Percentiles rank a stretch among this genome's conserved stretches.
Evolutionary conservation across 2,888 invertebrate species (phyloP).

Genomic region (Onchidella celtica): DNA sequence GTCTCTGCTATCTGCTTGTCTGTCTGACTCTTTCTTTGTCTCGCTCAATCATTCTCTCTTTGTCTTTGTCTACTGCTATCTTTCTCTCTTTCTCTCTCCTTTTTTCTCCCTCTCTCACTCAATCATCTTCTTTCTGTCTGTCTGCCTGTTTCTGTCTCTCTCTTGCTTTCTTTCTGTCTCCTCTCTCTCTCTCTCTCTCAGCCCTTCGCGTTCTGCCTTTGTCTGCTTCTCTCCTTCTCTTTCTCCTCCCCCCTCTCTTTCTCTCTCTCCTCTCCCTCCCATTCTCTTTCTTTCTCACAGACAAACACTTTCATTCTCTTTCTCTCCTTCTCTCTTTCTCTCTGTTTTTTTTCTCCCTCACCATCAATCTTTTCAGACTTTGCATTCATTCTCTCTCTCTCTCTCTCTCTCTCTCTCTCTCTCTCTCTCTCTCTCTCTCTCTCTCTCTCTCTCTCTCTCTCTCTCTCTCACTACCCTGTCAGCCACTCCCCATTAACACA

Average conservation of each 20-base stretch:
- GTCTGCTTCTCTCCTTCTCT: not conserved
- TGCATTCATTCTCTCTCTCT: not conserved
- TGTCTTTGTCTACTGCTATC: not conserved
- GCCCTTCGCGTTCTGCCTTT: not conserved
- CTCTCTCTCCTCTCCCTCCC: not conserved
- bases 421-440: too few species aligned
- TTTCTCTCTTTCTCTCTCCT: not conserved
- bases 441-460: too few species aligned
- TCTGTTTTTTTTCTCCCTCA: not conserved
- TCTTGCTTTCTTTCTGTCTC: too few species aligned
- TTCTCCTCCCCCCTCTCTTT: not conserved
- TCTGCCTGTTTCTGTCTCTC: too few species aligned
- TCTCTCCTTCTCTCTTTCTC: not conserved
- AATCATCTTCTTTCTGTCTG: too few species aligned
- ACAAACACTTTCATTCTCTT: not conserved
- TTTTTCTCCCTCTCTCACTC: too few species aligned
- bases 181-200: too few species aligned
- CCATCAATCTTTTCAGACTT: not conserved
- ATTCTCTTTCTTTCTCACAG: not conserved
- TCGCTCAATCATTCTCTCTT: not conserved
- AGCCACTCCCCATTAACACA: too few species aligned
- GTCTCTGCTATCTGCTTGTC: not conserved
- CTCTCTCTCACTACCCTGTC: too few species aligned
- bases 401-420: too few species aligned
- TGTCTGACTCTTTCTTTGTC: not conserved